Evolutionary conservation across 2,113 vertebrate genomes (phyloP), one percentile per base, ranked within the genome.

Genomic region (Chaetodon auriga): DNA sequence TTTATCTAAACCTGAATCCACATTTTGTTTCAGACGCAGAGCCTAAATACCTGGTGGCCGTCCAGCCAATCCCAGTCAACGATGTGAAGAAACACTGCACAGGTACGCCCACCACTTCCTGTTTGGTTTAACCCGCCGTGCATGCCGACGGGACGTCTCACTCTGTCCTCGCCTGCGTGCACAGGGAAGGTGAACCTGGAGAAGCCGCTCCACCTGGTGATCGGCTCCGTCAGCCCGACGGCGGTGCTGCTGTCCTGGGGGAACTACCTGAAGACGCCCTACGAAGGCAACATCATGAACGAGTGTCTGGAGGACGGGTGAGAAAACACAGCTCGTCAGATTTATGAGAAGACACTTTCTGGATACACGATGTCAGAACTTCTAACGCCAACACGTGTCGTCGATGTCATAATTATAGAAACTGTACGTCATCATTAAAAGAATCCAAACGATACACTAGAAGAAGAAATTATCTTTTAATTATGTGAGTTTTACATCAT

Each of bases 221-320:
- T 98, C 78, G 96, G 96, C 45, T 97, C 97, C 23, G 92, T 99
- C 76, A 96, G 96, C 7, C 96, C 97, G 5, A 97, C 96, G 9
- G 96, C 98, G 0, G 97, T 97, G 48, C 96, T 97, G 54, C 92
- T 99, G 2, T 99, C 98, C 70, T 99, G 98, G 98, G 97, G 97
- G 11, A 96, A 96, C 84, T 93, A 95, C 66, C 94, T 97, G 83
- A 98, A 98, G 89, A 96, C 96, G 21, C 95, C 97, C 0, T 96
- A 96, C 43, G 96, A 97, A 54, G 97, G 96, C 90, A 96, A 97
- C 55, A 83, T 96, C 91, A 95, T 97, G 86, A 96, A 89, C 75
- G 96, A 96, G 84, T 99, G 98, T 91, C 94, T 96, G 78, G 97
- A 96, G 8, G 96, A 98, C 81, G 98, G 98, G 98, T 99, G 95